These are phyloP conservation scores for Oceanodroma leucorhoa DNA, from an alignment of 2,797 vertebrate species.

Conservation along the genomic window DNA sequence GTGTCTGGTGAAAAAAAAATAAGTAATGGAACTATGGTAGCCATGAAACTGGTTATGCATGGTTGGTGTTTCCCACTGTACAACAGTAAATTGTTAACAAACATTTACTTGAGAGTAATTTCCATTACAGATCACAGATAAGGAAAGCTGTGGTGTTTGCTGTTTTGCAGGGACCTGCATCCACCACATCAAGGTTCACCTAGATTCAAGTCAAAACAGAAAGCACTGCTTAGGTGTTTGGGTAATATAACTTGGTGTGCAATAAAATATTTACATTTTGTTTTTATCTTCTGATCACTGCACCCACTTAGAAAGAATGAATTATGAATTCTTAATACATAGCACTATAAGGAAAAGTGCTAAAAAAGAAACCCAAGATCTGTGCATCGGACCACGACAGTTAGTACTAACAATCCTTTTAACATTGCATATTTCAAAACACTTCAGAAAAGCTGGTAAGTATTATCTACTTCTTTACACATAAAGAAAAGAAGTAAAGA, in stretches of 20 bases:
- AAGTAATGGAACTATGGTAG: slow-evolving; percentile 9
- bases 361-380: slow-evolving; percentile 23
- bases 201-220: background rate
- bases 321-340: slow-evolving; percentile 16
- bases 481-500: background rate
- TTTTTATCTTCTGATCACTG: slow-evolving; percentile 50
- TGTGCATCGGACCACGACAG: background rate
- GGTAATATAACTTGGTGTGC: background rate
- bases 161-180: background rate
- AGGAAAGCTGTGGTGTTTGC: background rate
- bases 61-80: slow-evolving; percentile 11
- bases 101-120: background rate
- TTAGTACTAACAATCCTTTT: background rate
- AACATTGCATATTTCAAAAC: background rate
- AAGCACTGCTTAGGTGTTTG: background rate
- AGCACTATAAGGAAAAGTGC: slow-evolving; percentile 27
- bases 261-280: slow-evolving; percentile 30
- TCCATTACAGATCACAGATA: slow-evolving; percentile 29
- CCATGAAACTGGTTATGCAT: slow-evolving; percentile 23
- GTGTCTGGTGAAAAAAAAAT: background rate
- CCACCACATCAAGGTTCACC: background rate
- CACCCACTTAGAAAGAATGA: slow-evolving; percentile 53
- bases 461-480: background rate
- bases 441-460: background rate
- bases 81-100: slow-evolving; percentile 29